Evolutionary conservation across 2,888 invertebrate genomes (phyloP), one percentile per base, ranked within the genome.

Genomic region (Spilosoma lubricipeda): DNA sequence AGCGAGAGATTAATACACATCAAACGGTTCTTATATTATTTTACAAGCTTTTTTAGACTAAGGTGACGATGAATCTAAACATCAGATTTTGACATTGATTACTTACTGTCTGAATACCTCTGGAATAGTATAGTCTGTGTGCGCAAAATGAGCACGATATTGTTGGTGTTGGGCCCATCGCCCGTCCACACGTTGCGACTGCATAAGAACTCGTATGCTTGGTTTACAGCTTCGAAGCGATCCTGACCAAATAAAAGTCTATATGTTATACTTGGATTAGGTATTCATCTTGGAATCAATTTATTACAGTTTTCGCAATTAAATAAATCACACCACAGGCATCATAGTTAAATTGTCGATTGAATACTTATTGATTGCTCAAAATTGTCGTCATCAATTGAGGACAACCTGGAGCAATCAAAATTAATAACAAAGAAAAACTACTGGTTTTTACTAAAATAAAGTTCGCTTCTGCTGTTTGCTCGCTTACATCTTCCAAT

Each of bases 121-220:
- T 98, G 97, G 93, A 99, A 99, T 23, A 99, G 96, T 89, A 99
- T 99, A 86, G 99, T 99, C 93, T 99, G 99, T 0, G 99, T 98
- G 88, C 98, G 97, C 71, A 99, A 94, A 83, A 99, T 98, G 73
- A 99, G 96, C 65, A 99, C 98, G 83, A 99, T 99, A 89, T 99
- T 99, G 88, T 99, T 97, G 0, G 99, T 98, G 96, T 99, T 99
- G 0, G 99, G 99, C 0, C 99, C 99, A 85, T 98, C 98, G 3
- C 97, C 97, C 72, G 97, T 97, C 97, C 98, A 98, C 67, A 98
- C 97, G 87, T 97, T 98, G 76, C 99, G 97, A 86, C 99, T 99
- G 93, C 99, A 99, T 30, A 99, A 96, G 93, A 99, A 99, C 94
- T 99, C 99, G 91, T 99, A 99, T 0, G 99, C 99, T 91, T 98